phyloP scores from a whole-genome alignment of 2,888 invertebrate species.

The Aleiodes leptofemur region DNA sequence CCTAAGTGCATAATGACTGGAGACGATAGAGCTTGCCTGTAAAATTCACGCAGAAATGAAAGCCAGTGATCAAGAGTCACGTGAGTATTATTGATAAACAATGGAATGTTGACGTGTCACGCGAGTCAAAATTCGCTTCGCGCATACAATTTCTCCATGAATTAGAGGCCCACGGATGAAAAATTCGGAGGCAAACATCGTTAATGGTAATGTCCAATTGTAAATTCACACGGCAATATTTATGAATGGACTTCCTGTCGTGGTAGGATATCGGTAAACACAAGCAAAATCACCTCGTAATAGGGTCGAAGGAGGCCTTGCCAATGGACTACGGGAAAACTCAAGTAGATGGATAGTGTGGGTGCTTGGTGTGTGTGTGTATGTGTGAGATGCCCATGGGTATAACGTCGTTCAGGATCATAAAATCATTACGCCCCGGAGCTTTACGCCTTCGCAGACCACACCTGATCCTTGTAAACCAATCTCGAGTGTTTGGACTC shows the following conservation, averaged over 20 bases:
- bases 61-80: neutral
- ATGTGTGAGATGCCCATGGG: constrained; percentile 26
- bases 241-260: constrained; percentile 15
- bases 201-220: neutral
- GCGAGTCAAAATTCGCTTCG: no score
- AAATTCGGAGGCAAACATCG: neutral
- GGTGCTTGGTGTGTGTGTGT: no score
- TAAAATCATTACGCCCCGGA: constrained; percentile 67
- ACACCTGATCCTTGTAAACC: constrained; percentile 63
- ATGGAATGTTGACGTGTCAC: neutral
- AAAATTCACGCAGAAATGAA: constrained; percentile 8
- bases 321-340: constrained; percentile 13
- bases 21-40: constrained; percentile 5
- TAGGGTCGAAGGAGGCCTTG: neutral
- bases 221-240: neutral
- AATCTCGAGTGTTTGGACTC: constrained; percentile 48
- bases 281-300: constrained; percentile 4
- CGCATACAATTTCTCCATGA: neutral
- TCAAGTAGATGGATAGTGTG: constrained; percentile 1
- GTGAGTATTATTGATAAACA: constrained; percentile 14
- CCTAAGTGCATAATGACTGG: constrained; percentile 29
- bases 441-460: constrained; percentile 63
- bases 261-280: neutral
- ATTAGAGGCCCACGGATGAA: neutral
- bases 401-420: constrained; percentile 53